phyloP scores from a whole-genome alignment of 1,140 invertebrate species.

The Drosophila subobscura region DNA sequence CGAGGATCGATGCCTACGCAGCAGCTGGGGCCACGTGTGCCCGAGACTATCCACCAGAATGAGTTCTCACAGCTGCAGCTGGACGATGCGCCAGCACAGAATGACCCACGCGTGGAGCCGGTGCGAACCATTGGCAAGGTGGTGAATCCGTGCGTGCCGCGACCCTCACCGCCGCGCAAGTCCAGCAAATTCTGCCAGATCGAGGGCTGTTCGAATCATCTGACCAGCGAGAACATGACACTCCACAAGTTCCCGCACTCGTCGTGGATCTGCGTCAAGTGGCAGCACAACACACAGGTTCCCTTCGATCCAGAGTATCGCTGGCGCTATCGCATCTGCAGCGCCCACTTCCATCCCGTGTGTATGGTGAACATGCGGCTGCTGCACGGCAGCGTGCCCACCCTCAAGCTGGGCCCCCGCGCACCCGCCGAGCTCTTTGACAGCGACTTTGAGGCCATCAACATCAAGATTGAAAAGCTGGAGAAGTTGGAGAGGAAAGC shows the following conservation, averaged over 20 bases:
- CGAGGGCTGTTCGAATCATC: constrained; percentile 60
- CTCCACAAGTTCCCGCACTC: constrained; percentile 70
- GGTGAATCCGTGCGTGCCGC: constrained; percentile 34
- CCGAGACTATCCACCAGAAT: constrained; percentile 48
- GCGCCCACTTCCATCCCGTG: constrained; percentile 68
- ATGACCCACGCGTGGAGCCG: too few species aligned
- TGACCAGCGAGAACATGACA: constrained; percentile 63
- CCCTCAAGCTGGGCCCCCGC: constrained; percentile 58
- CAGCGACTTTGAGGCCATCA: constrained; percentile 55
- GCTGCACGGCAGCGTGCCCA: constrained; percentile 74
- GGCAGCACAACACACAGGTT: constrained; percentile 75
- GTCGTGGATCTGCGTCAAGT: constrained; percentile 60
- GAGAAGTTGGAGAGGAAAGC: constrained; percentile 32
- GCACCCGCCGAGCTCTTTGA: constrained; percentile 57
- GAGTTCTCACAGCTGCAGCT: constrained; percentile 39
- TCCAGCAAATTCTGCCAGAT: constrained; percentile 72
- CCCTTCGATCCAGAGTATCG: constrained; percentile 59
- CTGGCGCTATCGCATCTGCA: constrained; percentile 75
- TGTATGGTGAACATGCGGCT: constrained; percentile 63
- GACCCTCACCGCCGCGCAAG: constrained; percentile 49
- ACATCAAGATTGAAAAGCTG: constrained; percentile 46
- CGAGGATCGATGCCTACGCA: constrained; percentile 65
- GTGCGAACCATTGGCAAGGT: not conserved
- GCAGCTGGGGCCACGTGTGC: constrained; percentile 44
- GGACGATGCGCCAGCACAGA: constrained; percentile 17